Evolutionary conservation across 2,888 invertebrate genomes (phyloP), one percentile per base, ranked within the genome.

Genomic region (Adineta ricciae): DNA sequence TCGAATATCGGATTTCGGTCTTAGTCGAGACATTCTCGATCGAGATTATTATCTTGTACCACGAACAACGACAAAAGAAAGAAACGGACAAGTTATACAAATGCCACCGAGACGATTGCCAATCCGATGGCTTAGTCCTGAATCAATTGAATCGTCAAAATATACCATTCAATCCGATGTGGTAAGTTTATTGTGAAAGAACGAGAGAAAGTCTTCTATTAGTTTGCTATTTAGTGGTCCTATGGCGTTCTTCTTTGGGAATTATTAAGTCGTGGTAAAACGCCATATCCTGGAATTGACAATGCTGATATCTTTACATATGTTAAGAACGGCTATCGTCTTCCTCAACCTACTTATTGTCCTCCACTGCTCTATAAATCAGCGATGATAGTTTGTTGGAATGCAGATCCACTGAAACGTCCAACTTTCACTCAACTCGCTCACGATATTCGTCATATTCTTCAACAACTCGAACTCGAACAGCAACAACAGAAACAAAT

Each of bases 1-100:
- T 7, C 91, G 91, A 87, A 92, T 92, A 24, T 92, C 92, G 11
- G 92, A 92, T 88, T 92, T 92, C 88, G 92, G 92, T 24, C 88
- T 92, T 85, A 92, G 92, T 3, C 89, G 92, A 19, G 92, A 92
- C 88, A 90, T 92, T 83, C 91, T 92, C 86, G 92, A 92, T 86
- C 90, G 91, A 86, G 92, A 92, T 87, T 91, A 91, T 87, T 92
- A 92, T 88, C 1, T 78, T 41, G n/a, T 78, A 41, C 8, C 38
- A 86, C 90, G 91, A 85, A 50, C 50, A 50, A 64, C 32, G 19
- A 19, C 19, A 64, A 32, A 90, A 83, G 91, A 91, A 85, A 90
- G 90, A 86, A 89, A 90, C 84, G 89, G 89, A 52, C 24, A 41
- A 41, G 11, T 1, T n/a, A 11, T 41, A 24, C 38, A 9, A n/a